Conservation (phyloP, 2,113 vertebrate genomes). For the Dendropsophus ebraccatus region DNA sequence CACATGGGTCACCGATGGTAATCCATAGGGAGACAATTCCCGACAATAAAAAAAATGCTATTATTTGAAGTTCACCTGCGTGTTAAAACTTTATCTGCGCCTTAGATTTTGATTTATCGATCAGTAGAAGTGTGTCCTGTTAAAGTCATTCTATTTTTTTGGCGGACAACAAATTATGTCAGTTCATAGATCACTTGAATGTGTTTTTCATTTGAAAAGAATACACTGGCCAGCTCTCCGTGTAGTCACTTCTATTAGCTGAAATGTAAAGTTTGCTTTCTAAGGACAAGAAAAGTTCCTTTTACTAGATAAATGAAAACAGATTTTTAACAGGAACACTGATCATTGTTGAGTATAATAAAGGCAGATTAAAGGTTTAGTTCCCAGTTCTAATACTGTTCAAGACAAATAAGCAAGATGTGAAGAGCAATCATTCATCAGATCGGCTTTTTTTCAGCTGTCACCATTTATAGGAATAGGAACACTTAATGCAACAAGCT, state of each 20-base stretch:
- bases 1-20: slow-evolving; percentile 35
- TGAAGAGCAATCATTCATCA: neutral
- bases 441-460: neutral
- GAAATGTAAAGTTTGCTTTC: neutral
- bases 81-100: slow-evolving; percentile 38
- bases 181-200: slow-evolving; percentile 29
- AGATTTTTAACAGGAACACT: neutral
- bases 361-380: neutral
- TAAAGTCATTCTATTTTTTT: slow-evolving; percentile 23
- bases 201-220: slow-evolving; percentile 44
- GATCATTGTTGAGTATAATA: neutral
- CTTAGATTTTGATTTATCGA: slow-evolving; percentile 44
- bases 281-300: slow-evolving; percentile 16
- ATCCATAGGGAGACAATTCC: slow-evolving; percentile 36
- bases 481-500: too few relatives aligned
- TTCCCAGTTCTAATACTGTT: neutral
- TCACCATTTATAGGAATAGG: neutral
- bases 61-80: neutral
- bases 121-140: slow-evolving; percentile 11
- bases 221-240: neutral
- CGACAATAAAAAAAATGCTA: slow-evolving; percentile 27
- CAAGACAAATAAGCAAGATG: slow-evolving; percentile 7
- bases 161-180: neutral
- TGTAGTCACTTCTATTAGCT: neutral
- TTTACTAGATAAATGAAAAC: slow-evolving; percentile 26